Evolutionary conservation across 2,888 invertebrate species (phyloP), one percentile per base, ranked within the genome.

Genomic region (Pocota personata): DNA sequence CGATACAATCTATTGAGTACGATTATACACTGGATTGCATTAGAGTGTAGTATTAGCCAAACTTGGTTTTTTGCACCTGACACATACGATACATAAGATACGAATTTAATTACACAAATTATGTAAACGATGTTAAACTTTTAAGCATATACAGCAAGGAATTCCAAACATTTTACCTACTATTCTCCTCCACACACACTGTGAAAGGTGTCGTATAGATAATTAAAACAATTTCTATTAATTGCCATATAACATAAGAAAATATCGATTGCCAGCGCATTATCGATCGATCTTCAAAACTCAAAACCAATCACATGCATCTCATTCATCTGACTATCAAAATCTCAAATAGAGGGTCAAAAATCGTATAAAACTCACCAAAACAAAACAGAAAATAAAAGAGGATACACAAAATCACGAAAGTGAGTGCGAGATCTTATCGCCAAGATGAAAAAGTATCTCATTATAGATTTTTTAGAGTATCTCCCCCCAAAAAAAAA

Each of bases 1-100:
- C 73, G 83, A 83, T 83, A 78, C 32, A 72, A 83, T 83, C 72
- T 77, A 40, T 58, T 43, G 32, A 48, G n/a, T n/a, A n/a, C 50
- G 73, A 69, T 64, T 78, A 69, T 57, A 83, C 48, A 58, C 50
- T 24, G 52, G 71, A 73, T 73, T 55, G 30, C 62, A 69, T 75
- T 73, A 50, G 60, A 73, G 50, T 82, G 55, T 77, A 69, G 46
- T 52, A 80, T 80, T 73, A 80, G 55, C 80, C 80, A 75, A 73
- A 80, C 48, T 67, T 75, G 73, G 77, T 24, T 43, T 40, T 0
- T n/a, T n/a, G 3, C 4, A 21, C 12, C 3, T 1, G 3, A 8
- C 6, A n/a, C n/a, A n/a, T n/a, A n/a, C n/a, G n/a, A n/a, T n/a
- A n/a, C n/a, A 46, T 27, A n/a, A 66, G 66, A 66, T 37, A 48